Evolutionary conservation across 1,140 invertebrate genomes (phyloP), one percentile per base, ranked within the genome.

Genomic region (Thaumatotibia leucotreta): DNA sequence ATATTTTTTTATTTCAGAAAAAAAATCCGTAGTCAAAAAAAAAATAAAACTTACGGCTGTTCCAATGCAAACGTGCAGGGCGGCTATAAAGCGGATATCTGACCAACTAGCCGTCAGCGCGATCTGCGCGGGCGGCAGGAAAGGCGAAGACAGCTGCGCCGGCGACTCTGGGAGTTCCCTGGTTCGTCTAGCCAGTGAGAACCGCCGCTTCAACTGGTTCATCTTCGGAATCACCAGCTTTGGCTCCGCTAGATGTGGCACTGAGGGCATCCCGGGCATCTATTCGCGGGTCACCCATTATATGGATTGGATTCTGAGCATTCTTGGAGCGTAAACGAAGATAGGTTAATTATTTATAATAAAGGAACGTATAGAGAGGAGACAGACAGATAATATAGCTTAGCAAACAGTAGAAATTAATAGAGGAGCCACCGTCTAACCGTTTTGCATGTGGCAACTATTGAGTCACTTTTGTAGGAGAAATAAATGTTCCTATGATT

Each of bases 191-290:
- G 69, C 75, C 2, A 22, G 10, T 5, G 73, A 79, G 31, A 61
- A 79, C 63, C 71, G 31, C 61, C 67, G 39, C n/a, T 68, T 11
- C 70, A 89, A 83, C 83, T 82, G 74, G 70, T 93, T 69, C 86
- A 88, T 75, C 66, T 92, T 68, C 86, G 85, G 93, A 0, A 76
- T 94, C 1, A 92, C 93, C 0, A 93, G 93, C 54, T 93, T 92
- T 67, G 93, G 93, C 4, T 17, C 78, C 0, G 74, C 17, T 2
- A 58, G 62, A 5, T 93, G 93, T 65, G 93, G 92, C 0, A 72
- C 67, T 0, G 74, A 82, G 68, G 91, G 87, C 1, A 72, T 76
- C 11, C 93, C 93, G 8, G 91, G 91, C 0, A 84, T 93, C 6
- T 94, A 93, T 52, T 92, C 92, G 0, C 85, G 86, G 10, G 71